A percentile compares a stretch with the other conserved stretches of the same genome.
phyloP scores from a whole-genome alignment of 2,113 vertebrate genomes.

The Tringa solitaria region DNA sequence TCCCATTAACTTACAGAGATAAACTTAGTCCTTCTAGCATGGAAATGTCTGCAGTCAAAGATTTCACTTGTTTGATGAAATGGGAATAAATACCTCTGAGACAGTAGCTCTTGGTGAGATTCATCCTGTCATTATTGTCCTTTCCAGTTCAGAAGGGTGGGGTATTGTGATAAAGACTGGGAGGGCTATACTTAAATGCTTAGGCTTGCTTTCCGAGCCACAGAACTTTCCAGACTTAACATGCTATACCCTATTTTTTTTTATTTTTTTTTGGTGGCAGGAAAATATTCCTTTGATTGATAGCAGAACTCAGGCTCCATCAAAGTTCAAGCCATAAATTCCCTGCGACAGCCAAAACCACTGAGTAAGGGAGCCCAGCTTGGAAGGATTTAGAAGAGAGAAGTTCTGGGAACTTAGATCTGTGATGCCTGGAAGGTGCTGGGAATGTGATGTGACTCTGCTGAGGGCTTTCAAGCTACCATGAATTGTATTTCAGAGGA shows the following conservation, averaged over 20 bases:
- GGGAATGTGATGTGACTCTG: neutral
- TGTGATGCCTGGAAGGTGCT: slow-evolving; percentile 13
- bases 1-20: neutral
- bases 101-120: neutral
- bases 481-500: neutral
- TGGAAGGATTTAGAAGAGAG: neutral
- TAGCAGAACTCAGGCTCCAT: neutral
- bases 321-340: neutral
- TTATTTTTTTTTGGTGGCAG: neutral
- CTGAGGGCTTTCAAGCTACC: neutral
- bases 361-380: neutral
- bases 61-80: neutral
- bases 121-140: neutral
- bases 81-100: neutral
- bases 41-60: neutral
- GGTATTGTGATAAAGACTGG: neutral
- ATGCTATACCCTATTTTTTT: neutral
- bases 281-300: neutral
- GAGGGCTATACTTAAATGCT: neutral
- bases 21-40: neutral
- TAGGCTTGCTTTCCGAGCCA: neutral
- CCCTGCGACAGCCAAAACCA: slow-evolving; percentile 11
- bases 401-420: neutral
- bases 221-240: neutral
- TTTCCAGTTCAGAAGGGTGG: neutral